These are phyloP conservation scores for Oeneis ivallda DNA, from an alignment of 2,888 invertebrate genomes.

Conservation along the genomic window DNA sequence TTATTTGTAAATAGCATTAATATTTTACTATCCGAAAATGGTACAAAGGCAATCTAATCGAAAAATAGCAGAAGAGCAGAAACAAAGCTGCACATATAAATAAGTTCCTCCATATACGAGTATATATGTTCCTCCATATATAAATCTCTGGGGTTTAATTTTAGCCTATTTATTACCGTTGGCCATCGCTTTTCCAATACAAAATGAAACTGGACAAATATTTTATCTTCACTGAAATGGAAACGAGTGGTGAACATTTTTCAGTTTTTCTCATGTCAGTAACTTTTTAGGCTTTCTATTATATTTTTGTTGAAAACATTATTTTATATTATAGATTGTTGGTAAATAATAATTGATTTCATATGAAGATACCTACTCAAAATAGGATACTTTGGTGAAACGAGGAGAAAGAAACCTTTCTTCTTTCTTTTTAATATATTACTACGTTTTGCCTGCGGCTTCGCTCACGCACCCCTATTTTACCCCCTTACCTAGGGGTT, in stretches of 20 bases:
- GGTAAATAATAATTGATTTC: no score
- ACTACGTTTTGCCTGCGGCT: no score
- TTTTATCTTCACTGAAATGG: slow-evolving; percentile 11
- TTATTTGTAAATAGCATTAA: not conserved
- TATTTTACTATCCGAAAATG: no score
- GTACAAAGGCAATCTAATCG: no score
- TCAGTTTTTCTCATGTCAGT: slow-evolving; percentile 3
- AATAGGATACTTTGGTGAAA: no score
- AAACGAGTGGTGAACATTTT: slow-evolving; percentile 7
- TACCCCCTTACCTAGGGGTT: no score
- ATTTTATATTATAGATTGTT: no score
- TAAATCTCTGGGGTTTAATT: slow-evolving; percentile 18
- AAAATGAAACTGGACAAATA: slow-evolving; percentile 17
- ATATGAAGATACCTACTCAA: no score
- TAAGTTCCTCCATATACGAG: not conserved
- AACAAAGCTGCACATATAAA: not conserved
- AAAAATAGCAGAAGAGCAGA: not conserved
- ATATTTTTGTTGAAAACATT: not conserved
- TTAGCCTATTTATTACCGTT: slow-evolving; percentile 20
- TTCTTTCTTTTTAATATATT: no score
- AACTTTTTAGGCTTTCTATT: not conserved
- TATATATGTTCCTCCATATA: slow-evolving; percentile 1
- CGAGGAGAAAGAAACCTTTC: no score
- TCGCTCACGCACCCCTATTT: no score
- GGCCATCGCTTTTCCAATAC: slow-evolving; percentile 5